Evolutionary conservation across 2,797 vertebrate species (phyloP), one percentile per base, ranked within the genome.

Genomic region (Helostoma temminkii): DNA sequence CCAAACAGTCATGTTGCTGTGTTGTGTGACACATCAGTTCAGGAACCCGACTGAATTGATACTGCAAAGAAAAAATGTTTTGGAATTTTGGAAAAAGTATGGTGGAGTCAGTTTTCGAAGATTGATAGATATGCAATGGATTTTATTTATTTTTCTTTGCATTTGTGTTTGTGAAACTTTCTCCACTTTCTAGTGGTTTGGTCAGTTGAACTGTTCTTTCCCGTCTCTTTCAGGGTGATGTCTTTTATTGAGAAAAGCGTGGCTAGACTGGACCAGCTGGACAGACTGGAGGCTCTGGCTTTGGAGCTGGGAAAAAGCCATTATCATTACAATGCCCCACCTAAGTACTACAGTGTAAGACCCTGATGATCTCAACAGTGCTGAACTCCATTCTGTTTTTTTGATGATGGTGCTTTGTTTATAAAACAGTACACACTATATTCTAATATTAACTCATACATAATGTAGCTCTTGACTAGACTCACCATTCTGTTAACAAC

Each of bases 181-280:
- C n/a, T n/a, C n/a, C n/a, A n/a, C n/a, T n/a, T n/a, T n/a, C n/a
- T n/a, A n/a, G n/a, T n/a, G n/a, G n/a, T n/a, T n/a, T n/a, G n/a
- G n/a, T n/a, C n/a, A n/a, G n/a, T n/a, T n/a, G n/a, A n/a, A n/a
- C n/a, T n/a, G 43, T 19, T 21, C 39, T 3, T 54, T 37, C 30
- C 32, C 22, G n/a, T 71, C 45, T 84, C 45, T 74, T 64, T 66
- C 83, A 95, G 94, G 47, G 94, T 95, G 67, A 95, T 95, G 94
- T 95, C 94, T 16, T 95, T 95, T 57, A 95, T 95, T n/a, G 94
- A 95, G 89, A 95, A 95, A 79, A 94, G 90, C 1, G 94, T 95
- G 74, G 94, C 94, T 15, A 82, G 94, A 61, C 84, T 95, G 57
- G 93, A 95, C 58, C 93, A 95, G 80, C 82, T 88, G 70, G 93